These are phyloP conservation scores for Astropecten irregularis DNA, from an alignment of 53 echinoderm and acorn worm genomes.

Conservation along the genomic window DNA sequence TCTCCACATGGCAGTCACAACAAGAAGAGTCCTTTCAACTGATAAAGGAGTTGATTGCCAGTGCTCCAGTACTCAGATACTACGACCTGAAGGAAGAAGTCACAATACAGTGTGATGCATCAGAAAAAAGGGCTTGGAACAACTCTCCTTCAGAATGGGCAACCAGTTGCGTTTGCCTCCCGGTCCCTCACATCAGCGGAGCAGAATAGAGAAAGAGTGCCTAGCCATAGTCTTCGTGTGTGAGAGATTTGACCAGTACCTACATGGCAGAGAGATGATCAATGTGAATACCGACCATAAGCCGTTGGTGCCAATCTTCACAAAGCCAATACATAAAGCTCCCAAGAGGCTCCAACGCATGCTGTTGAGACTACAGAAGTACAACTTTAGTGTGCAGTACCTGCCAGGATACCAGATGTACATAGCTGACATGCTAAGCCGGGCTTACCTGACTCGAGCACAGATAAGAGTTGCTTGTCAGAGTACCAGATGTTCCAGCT, in stretches of 20 bases:
- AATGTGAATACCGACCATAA: constrained; percentile 1
- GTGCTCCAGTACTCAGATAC: constrained; percentile 61
- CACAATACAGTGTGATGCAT: constrained; percentile 49
- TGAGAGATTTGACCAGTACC: constrained; percentile 58
- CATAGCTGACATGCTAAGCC: constrained; percentile 58
- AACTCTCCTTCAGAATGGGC: too few relatives aligned
- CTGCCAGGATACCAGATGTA: constrained; percentile 51
- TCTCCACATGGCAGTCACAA: constrained; percentile 55
- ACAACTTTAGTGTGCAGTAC: constrained; percentile 40
- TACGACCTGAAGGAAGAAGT: constrained; percentile 58
- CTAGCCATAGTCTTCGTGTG: constrained; percentile 30
- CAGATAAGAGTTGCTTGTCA: background rate
- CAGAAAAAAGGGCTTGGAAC: constrained; percentile 38
- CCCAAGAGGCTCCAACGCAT: constrained; percentile 55
- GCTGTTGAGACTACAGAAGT: constrained; percentile 61
- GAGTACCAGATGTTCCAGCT: constrained; percentile 37
- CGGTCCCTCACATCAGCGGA: constrained; percentile 44
- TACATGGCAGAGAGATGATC: constrained; percentile 11
- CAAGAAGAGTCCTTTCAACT: constrained; percentile 58
- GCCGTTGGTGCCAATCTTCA: background rate
- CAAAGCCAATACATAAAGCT: constrained; percentile 35
- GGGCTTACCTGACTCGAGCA: constrained; percentile 25
- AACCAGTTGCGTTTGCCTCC: too few relatives aligned
- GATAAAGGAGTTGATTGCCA: constrained; percentile 33
- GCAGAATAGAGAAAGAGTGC: constrained; percentile 43